phyloP scores from a whole-genome alignment of 2,797 vertebrate species.

The Lerista edwardsae region DNA sequence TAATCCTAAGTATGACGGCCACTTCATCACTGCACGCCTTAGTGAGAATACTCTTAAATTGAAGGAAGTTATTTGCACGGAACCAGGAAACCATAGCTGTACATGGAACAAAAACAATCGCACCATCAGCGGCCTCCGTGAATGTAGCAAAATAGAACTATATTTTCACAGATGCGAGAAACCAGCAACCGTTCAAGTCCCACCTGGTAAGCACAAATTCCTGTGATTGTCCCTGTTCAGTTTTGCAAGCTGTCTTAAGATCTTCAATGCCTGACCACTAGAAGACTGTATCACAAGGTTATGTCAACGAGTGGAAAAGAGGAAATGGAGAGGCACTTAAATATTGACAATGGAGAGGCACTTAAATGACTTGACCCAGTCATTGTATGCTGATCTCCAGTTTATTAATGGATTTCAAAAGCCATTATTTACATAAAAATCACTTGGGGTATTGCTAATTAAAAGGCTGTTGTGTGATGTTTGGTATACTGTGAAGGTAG shows the following conservation, averaged over 20 bases:
- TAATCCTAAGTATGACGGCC: accelerated
- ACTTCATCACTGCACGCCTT: background rate
- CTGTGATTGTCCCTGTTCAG: background rate
- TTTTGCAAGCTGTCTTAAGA: background rate
- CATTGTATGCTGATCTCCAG: background rate
- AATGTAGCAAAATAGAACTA: background rate
- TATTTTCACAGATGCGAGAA: background rate
- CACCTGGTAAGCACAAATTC: slow-evolving; percentile 4
- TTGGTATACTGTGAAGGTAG: background rate
- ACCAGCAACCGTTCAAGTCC: background rate
- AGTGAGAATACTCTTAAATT: accelerated
- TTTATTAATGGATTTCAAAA: background rate
- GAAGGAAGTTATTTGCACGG: accelerated
- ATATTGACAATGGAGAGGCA: background rate
- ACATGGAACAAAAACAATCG: accelerated
- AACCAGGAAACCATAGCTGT: background rate
- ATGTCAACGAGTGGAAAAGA: background rate
- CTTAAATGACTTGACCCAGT: background rate
- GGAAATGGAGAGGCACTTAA: background rate
- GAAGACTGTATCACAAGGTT: background rate
- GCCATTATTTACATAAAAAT: background rate
- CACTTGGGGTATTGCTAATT: background rate
- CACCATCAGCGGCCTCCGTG: accelerated
- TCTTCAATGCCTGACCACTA: background rate
- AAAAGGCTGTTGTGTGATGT: background rate